Percentiles rank a stretch among this genome's conserved stretches.
Evolutionary conservation across 2,797 vertebrate species (phyloP).

Genomic region (Scyliorhinus canicula): DNA sequence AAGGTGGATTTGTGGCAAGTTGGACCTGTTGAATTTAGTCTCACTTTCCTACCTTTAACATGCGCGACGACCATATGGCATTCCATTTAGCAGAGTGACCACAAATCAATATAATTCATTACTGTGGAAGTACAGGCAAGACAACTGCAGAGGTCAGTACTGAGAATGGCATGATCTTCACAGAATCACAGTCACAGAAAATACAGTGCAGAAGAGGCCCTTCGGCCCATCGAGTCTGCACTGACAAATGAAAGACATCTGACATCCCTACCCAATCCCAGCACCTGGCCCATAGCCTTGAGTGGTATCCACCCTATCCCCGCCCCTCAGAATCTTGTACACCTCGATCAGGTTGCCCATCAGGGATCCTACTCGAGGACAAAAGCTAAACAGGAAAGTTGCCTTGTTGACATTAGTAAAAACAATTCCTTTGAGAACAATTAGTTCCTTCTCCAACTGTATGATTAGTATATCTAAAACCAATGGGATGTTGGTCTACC

Average conservation of each 20-base stretch:
- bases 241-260: no score
- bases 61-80: neutral
- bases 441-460: neutral
- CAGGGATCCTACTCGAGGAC: neutral
- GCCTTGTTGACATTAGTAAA: neutral
- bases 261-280: no score
- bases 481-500: neutral
- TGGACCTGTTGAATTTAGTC: neutral
- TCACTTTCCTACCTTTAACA: neutral
- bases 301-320: no score
- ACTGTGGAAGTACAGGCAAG: neutral
- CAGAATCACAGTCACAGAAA: no score
- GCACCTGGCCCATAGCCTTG: no score
- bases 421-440: neutral
- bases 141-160: neutral
- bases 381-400: neutral
- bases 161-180: neutral
- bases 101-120: neutral
- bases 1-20: neutral
- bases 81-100: neutral
- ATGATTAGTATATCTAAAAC: neutral
- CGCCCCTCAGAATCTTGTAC: no score
- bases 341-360: no score
- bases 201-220: no score
- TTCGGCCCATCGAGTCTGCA: no score